These are phyloP conservation scores for Sylvietta virens DNA, from an alignment of 2,113 vertebrate genomes.

Conservation along the genomic window DNA sequence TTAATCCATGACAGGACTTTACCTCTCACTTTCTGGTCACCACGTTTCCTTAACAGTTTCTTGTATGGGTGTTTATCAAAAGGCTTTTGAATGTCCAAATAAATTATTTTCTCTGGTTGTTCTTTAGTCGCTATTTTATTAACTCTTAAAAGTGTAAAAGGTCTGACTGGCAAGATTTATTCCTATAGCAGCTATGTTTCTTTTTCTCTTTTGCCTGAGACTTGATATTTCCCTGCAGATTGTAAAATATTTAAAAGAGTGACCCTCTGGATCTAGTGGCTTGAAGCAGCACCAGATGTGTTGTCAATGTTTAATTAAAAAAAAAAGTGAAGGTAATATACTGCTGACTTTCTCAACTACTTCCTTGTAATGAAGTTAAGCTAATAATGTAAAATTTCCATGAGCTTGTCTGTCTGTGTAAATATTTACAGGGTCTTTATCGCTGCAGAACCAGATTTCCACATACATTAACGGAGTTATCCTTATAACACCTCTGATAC, in stretches of 20 bases:
- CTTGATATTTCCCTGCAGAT: slow-evolving; percentile 35
- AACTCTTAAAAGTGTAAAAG: slow-evolving; percentile 47
- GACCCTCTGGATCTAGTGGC: not conserved
- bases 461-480: not conserved
- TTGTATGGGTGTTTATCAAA: slow-evolving; percentile 51
- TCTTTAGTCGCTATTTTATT: slow-evolving; percentile 55
- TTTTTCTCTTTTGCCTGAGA: slow-evolving; percentile 12
- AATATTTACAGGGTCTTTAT: slow-evolving; percentile 53
- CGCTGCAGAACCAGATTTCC: not conserved
- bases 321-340: not conserved
- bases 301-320: slow-evolving; percentile 47
- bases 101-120: slow-evolving; percentile 60
- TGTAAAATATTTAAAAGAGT: not conserved
- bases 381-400: slow-evolving; percentile 28
- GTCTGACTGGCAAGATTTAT: slow-evolving; percentile 54
- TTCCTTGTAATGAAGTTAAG: slow-evolving; percentile 34
- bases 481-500: not conserved
- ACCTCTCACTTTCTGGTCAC: slow-evolving; percentile 53
- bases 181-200: not conserved
- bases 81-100: slow-evolving; percentile 54
- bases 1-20: slow-evolving; percentile 58
- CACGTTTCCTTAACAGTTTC: slow-evolving; percentile 47
- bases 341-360: not conserved
- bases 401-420: not conserved
- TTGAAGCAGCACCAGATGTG: not conserved